Evolutionary conservation across 1,140 invertebrate genomes (phyloP), one percentile per base, ranked within the genome.

Genomic region (Amphibalanus amphitrite): DNA sequence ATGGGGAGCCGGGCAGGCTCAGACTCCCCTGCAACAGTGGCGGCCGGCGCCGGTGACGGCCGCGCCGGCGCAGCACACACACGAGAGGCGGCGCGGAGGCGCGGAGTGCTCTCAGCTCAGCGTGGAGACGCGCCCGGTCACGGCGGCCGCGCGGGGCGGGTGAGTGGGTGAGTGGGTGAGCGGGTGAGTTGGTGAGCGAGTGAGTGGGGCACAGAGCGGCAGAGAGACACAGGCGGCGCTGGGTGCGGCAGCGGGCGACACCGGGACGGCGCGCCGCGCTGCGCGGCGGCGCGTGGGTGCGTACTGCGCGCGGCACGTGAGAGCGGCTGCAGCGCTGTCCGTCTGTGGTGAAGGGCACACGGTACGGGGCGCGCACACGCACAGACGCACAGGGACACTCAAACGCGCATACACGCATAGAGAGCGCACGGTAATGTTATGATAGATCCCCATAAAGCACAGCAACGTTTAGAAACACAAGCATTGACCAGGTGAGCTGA

Each of bases 1-100:
- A 97, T 74, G 95, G 95, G 75, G 94, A 97, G 75, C 94, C 94
- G 75, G 95, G 95, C 78, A 98, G 87, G 82, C 93, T 97, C 77
- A 96, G 85, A 83, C 93, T 96, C 76, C 92, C 90, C 93, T 97
- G 89, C 6, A 59, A 59, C 47, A 59, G 13, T 8, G 1, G 10
- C 13, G 47, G 10, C 47, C 1, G 13, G 10, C 13, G 47, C 47
- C 47, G 17, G 13, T 59, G 10, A 59, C 47, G 47, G 29, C 30
- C 65, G 67, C 33, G 33, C 33, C 33, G 33, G 4, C 4, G 4
- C 33, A 38, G 33, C 33, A 38, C 4, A 38, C 4, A 15, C 33
- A 38, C 4, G 33, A 15, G 38, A 26, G 38, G 33, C 40, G 25
- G 67, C 28, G 67, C 71, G 47, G 29, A 29, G 64, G 65, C 1